phyloP scores from a whole-genome alignment of 2,888 invertebrate genomes.

The Acrobasis suavella region DNA sequence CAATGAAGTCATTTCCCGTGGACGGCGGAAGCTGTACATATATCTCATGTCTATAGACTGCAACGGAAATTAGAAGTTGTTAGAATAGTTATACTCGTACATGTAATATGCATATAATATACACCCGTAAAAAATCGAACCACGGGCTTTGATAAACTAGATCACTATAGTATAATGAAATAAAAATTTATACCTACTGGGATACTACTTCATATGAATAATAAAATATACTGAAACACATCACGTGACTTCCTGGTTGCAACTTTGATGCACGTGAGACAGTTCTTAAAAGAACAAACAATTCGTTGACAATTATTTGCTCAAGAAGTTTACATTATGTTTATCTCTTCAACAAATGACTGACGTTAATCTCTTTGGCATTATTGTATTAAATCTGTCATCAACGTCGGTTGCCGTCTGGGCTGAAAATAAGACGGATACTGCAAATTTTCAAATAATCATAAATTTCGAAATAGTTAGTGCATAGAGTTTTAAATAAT shows the following conservation, averaged over 20 bases:
- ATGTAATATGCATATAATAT: too few species aligned
- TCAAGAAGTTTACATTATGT: constrained; percentile 1
- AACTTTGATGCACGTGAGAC: neutral
- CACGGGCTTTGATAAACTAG: too few species aligned
- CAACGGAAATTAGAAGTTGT: too few species aligned
- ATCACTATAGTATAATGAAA: too few species aligned
- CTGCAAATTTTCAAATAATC: neutral
- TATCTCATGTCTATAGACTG: too few species aligned
- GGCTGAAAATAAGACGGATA: neutral
- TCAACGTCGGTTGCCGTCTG: neutral
- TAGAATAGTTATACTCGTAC: too few species aligned
- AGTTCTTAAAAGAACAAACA: neutral
- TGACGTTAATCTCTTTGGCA: neutral
- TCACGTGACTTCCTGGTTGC: neutral
- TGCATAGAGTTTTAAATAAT: neutral
- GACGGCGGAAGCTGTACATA: too few species aligned
- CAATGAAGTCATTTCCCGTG: too few species aligned
- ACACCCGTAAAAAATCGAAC: too few species aligned
- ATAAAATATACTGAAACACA: neutral
- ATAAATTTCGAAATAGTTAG: neutral
- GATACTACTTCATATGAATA: neutral
- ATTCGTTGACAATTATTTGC: neutral
- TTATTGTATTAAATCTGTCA: constrained; percentile 18
- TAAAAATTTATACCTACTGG: too few species aligned
- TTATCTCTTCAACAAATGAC: constrained; percentile 1